A percentile compares a stretch with the other conserved stretches of the same genome.
Evolutionary conservation across 2,797 vertebrate species (phyloP).

Genomic region (Ceyx erithaca): DNA sequence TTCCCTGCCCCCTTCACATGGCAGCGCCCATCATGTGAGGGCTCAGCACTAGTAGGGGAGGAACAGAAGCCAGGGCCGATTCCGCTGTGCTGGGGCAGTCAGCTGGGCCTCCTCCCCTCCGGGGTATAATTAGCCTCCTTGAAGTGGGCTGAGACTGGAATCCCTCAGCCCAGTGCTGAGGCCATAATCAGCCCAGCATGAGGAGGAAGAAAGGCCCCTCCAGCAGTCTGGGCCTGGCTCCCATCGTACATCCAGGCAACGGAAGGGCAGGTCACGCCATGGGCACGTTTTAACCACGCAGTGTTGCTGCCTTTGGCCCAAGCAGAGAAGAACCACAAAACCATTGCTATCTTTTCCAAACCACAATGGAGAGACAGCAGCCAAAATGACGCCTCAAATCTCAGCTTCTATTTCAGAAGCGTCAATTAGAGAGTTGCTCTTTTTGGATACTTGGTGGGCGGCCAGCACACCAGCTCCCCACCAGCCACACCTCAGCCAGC

Average conservation of each 20-base stretch:
- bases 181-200: slow-evolving; percentile 25
- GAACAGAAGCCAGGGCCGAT: not conserved
- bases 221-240: slow-evolving; percentile 49
- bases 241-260: not conserved
- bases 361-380: slow-evolving; percentile 60
- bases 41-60: not conserved
- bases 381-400: slow-evolving; percentile 70
- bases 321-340: slow-evolving; percentile 66
- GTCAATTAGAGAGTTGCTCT: slow-evolving; percentile 54
- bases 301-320: not conserved
- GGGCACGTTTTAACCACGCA: slow-evolving; percentile 23
- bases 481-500: not conserved
- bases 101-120: slow-evolving; percentile 19
- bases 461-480: not conserved
- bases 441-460: not conserved
- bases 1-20: not conserved
- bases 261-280: slow-evolving; percentile 58
- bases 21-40: not conserved
- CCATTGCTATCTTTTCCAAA: slow-evolving; percentile 61
- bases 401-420: slow-evolving; percentile 68
- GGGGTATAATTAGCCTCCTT: slow-evolving; percentile 51
- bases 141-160: slow-evolving; percentile 54
- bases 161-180: slow-evolving; percentile 19
- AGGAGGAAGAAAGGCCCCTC: slow-evolving; percentile 58
- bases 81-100: not conserved